These are phyloP conservation scores for Leptodirus hochenwartii DNA, from an alignment of 2,888 invertebrate genomes.

Conservation along the genomic window DNA sequence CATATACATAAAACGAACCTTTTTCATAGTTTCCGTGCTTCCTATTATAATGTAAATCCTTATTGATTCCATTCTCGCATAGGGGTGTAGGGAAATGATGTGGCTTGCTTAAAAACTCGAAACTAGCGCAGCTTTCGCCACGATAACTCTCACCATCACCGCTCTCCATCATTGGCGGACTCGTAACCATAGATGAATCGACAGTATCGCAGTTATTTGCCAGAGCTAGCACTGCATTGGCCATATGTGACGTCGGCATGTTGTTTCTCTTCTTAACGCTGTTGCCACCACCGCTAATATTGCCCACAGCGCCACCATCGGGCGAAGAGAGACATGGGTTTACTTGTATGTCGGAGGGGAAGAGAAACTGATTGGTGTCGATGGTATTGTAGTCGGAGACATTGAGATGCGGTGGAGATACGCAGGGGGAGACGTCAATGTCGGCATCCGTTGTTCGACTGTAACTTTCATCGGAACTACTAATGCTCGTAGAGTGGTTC, in stretches of 20 bases:
- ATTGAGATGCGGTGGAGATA: constrained; percentile 27
- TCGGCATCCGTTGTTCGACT: constrained; percentile 62
- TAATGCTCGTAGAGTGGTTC: constrained; percentile 64
- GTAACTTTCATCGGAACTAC: constrained; percentile 72
- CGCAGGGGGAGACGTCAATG: constrained; percentile 34
- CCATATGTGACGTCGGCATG: constrained; percentile 37
- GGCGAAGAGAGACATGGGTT: constrained; percentile 18
- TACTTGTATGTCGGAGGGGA: constrained; percentile 43
- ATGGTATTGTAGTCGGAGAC: constrained; percentile 12
- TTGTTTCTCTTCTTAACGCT: constrained; percentile 22
- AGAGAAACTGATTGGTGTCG: constrained; percentile 38
- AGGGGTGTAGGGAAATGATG: too few relatives aligned
- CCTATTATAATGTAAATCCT: too few relatives aligned
- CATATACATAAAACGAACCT: too few relatives aligned
- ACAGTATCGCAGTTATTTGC: constrained; percentile 29
- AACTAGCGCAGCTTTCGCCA: constrained; percentile 44
- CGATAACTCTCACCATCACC: constrained; percentile 36
- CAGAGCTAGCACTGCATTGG: constrained; percentile 33
- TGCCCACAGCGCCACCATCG: constrained; percentile 18
- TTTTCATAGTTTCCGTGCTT: too few relatives aligned
- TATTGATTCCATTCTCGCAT: too few relatives aligned
- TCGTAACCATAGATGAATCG: constrained; percentile 30
- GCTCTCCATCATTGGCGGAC: constrained; percentile 38
- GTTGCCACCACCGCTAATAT: constrained; percentile 10
- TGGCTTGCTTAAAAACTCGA: constrained; percentile 30